Percentiles rank a stretch among this genome's conserved stretches.
Conservation (phyloP, 2,888 invertebrate genomes). For the Apamea sordens region DNA sequence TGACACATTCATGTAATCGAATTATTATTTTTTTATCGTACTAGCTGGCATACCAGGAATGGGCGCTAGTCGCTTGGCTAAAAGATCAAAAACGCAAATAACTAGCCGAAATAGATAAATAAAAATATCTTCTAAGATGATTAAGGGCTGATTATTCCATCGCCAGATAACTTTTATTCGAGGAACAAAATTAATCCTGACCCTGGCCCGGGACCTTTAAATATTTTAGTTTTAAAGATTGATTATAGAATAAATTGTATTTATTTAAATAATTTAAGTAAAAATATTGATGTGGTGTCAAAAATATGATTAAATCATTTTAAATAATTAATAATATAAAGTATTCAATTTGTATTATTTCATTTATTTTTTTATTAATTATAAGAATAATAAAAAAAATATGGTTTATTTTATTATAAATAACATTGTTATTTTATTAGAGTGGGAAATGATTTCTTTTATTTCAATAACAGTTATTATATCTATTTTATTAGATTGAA, state of each 20-base stretch:
- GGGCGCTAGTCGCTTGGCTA: no score
- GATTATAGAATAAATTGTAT: slow-evolving; percentile 88
- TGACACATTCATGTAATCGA: neutral
- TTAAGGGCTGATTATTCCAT: no score
- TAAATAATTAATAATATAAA: slow-evolving; percentile 84
- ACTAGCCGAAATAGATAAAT: no score
- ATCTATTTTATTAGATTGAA: slow-evolving; percentile 91
- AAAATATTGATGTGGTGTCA: slow-evolving; percentile 92
- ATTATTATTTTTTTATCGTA: neutral
- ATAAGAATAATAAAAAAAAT: slow-evolving; percentile 81
- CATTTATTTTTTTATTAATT: slow-evolving; percentile 87
- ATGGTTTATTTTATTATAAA: slow-evolving; percentile 88
- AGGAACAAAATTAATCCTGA: no score
- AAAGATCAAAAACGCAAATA: no score
- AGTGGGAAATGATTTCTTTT: slow-evolving; percentile 89
- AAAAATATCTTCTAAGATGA: no score
- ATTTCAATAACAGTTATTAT: slow-evolving; percentile 87
- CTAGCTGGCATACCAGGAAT: neutral
- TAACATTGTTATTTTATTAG: slow-evolving; percentile 87
- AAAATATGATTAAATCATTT: slow-evolving; percentile 89
- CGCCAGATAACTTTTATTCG: no score
- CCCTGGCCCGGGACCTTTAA: no score
- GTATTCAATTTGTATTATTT: slow-evolving; percentile 88
- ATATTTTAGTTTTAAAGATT: slow-evolving; percentile 90
- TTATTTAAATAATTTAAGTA: slow-evolving; percentile 92